A percentile compares a stretch with the other conserved stretches of the same genome.
Evolutionary conservation across 23 tunicate species (phyloP).

Genomic region (Clavelina lepadiformis): DNA sequence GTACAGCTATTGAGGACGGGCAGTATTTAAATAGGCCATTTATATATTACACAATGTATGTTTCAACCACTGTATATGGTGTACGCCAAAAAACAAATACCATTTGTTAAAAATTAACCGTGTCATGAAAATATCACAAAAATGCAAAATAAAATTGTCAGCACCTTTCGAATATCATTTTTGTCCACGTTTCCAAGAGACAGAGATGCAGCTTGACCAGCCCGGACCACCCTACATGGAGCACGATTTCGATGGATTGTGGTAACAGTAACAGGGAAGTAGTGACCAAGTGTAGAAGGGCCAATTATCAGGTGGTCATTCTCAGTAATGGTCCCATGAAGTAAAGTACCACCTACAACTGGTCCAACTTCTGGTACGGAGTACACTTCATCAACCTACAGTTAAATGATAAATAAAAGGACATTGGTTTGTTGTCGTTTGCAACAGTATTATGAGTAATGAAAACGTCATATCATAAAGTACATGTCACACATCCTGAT

Average conservation of each 20-base stretch:
- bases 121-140: neutral
- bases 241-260: constrained; percentile 90
- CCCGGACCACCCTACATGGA: constrained; percentile 75
- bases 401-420: no score
- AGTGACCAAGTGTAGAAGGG: constrained; percentile 71
- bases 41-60: no score
- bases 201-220: constrained; percentile 93
- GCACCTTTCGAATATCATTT: constrained; percentile 76
- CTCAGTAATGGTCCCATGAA: constrained; percentile 56
- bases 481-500: no score
- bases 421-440: no score
- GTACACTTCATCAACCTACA: constrained; percentile 83
- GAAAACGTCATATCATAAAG: no score
- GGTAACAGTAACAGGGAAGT: constrained; percentile 65
- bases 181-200: constrained; percentile 60
- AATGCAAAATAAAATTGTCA: no score
- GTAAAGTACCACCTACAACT: constrained; percentile 90
- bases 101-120: neutral
- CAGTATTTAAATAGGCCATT: no score
- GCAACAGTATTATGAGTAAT: no score
- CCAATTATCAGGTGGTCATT: constrained; percentile 66
- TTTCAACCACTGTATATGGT: no score
- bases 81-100: no score
- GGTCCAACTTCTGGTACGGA: constrained; percentile 93
- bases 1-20: no score